Evolutionary conservation across 2,113 vertebrate species (phyloP).

Genomic region (Ochotona curzoniae): DNA sequence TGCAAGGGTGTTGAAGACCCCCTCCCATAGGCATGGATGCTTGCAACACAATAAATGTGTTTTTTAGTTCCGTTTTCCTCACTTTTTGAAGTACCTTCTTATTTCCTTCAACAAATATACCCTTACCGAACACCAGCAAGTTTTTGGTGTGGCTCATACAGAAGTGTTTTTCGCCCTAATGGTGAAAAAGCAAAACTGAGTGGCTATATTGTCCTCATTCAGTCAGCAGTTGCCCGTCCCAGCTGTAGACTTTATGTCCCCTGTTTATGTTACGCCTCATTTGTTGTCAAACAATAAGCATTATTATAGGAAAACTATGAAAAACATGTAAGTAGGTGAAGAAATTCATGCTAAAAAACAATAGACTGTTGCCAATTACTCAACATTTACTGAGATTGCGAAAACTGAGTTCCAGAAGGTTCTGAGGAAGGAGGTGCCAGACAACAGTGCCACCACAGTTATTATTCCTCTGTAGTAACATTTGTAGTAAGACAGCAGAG

Average conservation of each 20-base stretch:
- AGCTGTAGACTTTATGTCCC: not conserved
- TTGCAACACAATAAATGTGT: too few species aligned
- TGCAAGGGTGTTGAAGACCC: too few species aligned
- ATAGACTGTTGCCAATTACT: conserved; percentile 14
- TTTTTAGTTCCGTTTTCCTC: too few species aligned
- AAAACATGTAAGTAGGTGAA: conserved; percentile 16
- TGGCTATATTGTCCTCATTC: not conserved
- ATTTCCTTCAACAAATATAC: conserved; percentile 45
- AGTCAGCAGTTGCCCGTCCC: conserved; percentile 3
- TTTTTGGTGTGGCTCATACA: not conserved
- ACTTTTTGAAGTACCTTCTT: too few species aligned
- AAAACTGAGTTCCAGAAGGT: conserved; percentile 44
- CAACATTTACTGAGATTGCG: conserved; percentile 15
- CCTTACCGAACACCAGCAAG: conserved; percentile 25
- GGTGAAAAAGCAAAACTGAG: too few species aligned
- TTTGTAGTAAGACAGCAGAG: conserved; percentile 25
- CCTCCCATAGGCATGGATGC: too few species aligned
- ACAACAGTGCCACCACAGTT: not conserved
- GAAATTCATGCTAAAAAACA: conserved; percentile 15
- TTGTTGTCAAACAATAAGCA: conserved; percentile 45
- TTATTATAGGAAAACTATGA: conserved; percentile 17
- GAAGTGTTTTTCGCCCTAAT: not conserved
- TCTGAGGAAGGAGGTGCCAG: conserved; percentile 8
- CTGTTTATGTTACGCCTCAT: conserved; percentile 45
- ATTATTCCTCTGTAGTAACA: conserved; percentile 10